Conservation (phyloP, 2,888 invertebrate genomes). For the Ophraella communa region DNA sequence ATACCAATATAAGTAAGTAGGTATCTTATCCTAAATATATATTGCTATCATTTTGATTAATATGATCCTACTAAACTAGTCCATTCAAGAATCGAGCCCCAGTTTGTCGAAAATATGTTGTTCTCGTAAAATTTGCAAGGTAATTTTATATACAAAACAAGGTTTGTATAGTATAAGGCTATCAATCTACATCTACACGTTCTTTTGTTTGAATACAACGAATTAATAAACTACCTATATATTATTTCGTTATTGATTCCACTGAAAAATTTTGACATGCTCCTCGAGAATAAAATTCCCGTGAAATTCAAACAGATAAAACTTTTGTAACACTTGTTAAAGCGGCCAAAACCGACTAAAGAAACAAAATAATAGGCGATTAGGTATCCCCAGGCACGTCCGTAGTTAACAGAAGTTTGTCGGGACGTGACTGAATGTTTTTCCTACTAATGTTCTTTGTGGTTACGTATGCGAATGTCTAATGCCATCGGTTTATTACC, state of each 20-base stretch:
- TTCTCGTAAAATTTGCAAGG: too few species aligned
- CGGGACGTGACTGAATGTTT: slow-evolving; percentile 46
- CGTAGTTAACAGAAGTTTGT: slow-evolving; percentile 49
- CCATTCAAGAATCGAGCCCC: too few species aligned
- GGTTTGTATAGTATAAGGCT: not conserved
- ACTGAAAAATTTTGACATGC: not conserved
- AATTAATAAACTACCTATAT: not conserved
- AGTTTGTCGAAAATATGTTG: too few species aligned
- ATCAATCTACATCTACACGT: not conserved
- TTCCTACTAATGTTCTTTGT: slow-evolving; percentile 36
- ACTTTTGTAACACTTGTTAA: slow-evolving; percentile 25
- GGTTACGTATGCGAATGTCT: slow-evolving; percentile 36
- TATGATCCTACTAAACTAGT: too few species aligned
- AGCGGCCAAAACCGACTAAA: slow-evolving; percentile 21
- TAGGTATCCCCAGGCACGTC: slow-evolving; percentile 50
- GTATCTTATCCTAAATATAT: too few species aligned
- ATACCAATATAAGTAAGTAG: too few species aligned
- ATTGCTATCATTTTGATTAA: too few species aligned
- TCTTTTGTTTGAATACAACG: not conserved
- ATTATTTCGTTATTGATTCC: not conserved
- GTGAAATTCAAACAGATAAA: slow-evolving; percentile 17
- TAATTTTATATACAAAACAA: too few species aligned
- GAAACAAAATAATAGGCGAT: slow-evolving; percentile 47
- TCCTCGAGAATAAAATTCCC: slow-evolving; percentile 7
- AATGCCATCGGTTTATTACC: slow-evolving; percentile 42